Percentiles rank a stretch among this genome's conserved stretches.
Evolutionary conservation across 2,797 vertebrate genomes (phyloP).

Genomic region (Euphonia xanthogaster): DNA sequence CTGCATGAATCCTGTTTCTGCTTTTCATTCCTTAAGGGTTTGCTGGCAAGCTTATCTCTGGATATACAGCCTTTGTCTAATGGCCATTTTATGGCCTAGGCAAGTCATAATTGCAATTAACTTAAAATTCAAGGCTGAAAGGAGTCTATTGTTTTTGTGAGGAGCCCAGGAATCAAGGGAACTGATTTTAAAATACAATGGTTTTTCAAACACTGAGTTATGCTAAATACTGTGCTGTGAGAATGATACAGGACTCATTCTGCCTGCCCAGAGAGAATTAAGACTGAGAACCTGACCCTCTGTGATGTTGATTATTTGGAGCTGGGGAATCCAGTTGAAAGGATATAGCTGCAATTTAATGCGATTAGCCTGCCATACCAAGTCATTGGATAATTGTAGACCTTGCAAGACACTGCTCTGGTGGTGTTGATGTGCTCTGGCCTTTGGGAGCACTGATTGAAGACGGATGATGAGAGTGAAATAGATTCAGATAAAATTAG

Average conservation of each 20-base stretch:
- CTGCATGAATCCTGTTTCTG: background rate
- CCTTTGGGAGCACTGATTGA: constrained; percentile 29
- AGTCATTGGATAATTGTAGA: constrained; percentile 42
- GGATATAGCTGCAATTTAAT: constrained; percentile 49
- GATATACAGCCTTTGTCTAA: background rate
- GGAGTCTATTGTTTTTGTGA: background rate
- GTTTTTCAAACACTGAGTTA: background rate
- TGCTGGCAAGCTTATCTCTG: background rate
- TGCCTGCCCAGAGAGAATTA: background rate
- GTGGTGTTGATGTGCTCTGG: background rate
- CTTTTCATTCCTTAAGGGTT: background rate
- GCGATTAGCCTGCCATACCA: constrained; percentile 2
- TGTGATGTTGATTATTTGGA: constrained; percentile 41
- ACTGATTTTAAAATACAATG: background rate
- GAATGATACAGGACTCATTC: background rate
- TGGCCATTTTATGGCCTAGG: background rate
- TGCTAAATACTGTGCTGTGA: background rate
- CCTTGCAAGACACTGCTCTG: constrained; percentile 11
- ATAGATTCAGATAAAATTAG: constrained; percentile 50
- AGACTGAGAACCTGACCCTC: background rate
- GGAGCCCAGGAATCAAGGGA: background rate
- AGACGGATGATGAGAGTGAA: constrained; percentile 24
- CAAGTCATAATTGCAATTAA: background rate
- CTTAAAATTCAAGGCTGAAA: background rate
- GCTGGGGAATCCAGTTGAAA: constrained; percentile 38